Base-by-base conservation (phyloP, 1,140 invertebrate genomes). In the Octopus bimaculoides region DNA sequence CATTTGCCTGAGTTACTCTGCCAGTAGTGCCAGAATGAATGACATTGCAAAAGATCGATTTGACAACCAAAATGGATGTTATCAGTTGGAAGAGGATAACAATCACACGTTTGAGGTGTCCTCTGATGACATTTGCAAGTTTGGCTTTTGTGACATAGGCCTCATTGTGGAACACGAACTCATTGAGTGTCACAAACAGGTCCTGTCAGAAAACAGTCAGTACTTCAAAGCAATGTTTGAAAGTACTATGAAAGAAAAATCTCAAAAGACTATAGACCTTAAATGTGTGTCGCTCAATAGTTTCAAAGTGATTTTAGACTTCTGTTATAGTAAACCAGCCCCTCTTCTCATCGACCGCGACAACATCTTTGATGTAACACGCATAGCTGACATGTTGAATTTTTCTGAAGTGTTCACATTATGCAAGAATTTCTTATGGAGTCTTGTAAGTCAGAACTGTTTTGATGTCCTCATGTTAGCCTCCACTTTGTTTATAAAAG, bases 211-310 rank as follows among this genome's bases (percentile, higher is more conserved):
- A 14, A 71, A 71, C 14, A 71, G 66, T 17, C 66, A 71, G 26
- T 71, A 71, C 66, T 71, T 71, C 26, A 71, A 71, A 14, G 66
- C 66, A 9, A 71, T 71, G 66, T 71, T 71, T 20, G 66, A 71
- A 71, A 14, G 66, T 71, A 14, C 66, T 14, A 71, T 71, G 66
- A 71, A 71, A 20, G 66, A 71, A 20, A 71, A 71, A 20, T n/a
- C 17, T 20, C 66, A n/a, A 14, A 20, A 14, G 5, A 71, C 66
- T 14, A 71, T 71, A 8, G 66, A 71, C 26, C 14, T 71, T 6
- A 71, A 71, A 71, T 71, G 66, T 20, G 66, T 71, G 66, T 71
- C 66, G 5, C 5, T 20, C 17, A 71, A 14, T 5, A 71, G 66
- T 6, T 71, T 71, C 14, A 8, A 71, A 71, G 17, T 71, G 9